Evolutionary conservation across 2,113 vertebrate species (phyloP), one percentile per base, ranked within the genome.

Genomic region (Isichthys henryi): DNA sequence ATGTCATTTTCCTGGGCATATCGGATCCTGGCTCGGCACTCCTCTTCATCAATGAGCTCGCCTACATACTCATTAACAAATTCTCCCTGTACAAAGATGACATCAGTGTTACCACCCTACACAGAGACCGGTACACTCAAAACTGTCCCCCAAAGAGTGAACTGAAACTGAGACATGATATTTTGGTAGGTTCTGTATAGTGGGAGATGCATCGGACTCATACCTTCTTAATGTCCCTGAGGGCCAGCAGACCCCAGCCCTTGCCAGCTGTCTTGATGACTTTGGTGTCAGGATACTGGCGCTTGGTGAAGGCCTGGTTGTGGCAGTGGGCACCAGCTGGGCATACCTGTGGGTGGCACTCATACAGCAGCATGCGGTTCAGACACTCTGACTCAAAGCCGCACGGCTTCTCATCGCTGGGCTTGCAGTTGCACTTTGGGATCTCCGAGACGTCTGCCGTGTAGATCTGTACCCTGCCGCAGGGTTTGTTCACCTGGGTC

Each of bases 11-110:
- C 98, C 4, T 99, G 98, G 0, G 98, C 98, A 0, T 95, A 95
- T 89, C 95, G 96, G 94, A 99, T 99, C 80, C 98, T 95, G 10
- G 97, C 97, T 95, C 97, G 96, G 91, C 98, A 99, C 86, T 99
- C 98, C 93, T 99, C 98, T 93, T 99, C 98, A 50, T 99, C 98
- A 0, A 99, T 97, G 92, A 99, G 94, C 94, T 99, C 98, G 0
- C 98, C 98, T 0, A 99, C 96, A 3, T 99, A 99, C 93, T 99
- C 98, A 66, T 99, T 99, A 62, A 99, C 98, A 92, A 99, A 99
- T 93, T 98, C 97, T 0, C 98, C 98, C 98, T 99, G 92, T 86
- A 5, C 88, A 86, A 93, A 21, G 89, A 88, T 82, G 19, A 88
- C 23, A 88, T 62, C 13, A 1, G 27, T 13, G 3, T 35, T 23